These are phyloP conservation scores for Suricata suricatta DNA, from an alignment of 2,113 vertebrate species.

Conservation along the genomic window DNA sequence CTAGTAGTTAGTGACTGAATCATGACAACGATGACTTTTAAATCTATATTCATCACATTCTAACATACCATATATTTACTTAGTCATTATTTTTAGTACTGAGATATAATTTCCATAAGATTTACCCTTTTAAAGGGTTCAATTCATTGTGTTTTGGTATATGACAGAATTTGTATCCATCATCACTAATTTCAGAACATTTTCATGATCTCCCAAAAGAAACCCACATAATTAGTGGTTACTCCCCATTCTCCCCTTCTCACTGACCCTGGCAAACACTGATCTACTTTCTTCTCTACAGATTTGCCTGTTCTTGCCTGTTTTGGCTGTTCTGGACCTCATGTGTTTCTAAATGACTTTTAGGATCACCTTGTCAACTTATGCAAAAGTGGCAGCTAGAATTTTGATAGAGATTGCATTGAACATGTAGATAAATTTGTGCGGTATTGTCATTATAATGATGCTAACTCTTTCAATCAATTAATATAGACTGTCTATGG, in stretches of 20 bases:
- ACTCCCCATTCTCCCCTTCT: background rate
- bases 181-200: background rate
- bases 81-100: background rate
- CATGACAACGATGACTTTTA: background rate
- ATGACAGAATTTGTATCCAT: background rate
- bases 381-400: background rate
- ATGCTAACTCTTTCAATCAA: background rate
- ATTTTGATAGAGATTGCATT: background rate
- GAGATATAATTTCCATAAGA: background rate
- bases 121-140: background rate
- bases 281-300: background rate
- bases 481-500: background rate
- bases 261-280: background rate
- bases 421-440: background rate
- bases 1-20: background rate
- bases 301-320: background rate
- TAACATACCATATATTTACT: background rate
- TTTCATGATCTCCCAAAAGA: background rate
- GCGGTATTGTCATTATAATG: background rate
- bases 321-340: background rate
- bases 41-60: background rate
- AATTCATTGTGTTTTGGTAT: background rate
- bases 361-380: background rate
- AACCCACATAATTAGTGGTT: background rate
- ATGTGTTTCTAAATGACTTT: background rate